Conservation (phyloP, 2,113 vertebrate species). For the Aldabrachelys gigantea region DNA sequence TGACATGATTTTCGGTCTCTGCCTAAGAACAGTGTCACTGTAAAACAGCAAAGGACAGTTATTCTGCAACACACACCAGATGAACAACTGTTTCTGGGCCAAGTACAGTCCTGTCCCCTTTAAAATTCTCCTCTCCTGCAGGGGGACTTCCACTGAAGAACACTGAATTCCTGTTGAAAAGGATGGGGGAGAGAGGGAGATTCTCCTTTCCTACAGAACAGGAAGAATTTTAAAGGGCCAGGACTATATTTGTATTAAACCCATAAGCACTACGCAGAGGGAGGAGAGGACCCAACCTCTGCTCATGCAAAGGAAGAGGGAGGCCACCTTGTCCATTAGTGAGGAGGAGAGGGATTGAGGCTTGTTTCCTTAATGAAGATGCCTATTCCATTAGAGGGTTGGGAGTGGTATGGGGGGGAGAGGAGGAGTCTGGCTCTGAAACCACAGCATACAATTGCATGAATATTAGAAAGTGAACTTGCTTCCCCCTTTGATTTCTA, state of each 20-base stretch:
- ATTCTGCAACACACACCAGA: background rate
- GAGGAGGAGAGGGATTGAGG: background rate
- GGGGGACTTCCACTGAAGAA: background rate
- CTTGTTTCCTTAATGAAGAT: constrained; percentile 23
- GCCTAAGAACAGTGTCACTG: background rate
- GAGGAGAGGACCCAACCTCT: background rate
- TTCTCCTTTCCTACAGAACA: background rate
- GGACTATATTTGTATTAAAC: background rate
- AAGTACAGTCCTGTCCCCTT: background rate
- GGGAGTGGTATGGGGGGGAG: background rate
- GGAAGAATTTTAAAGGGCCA: background rate
- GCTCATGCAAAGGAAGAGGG: background rate
- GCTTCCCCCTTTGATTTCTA: constrained; percentile 66
- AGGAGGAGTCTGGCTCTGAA: constrained; percentile 10
- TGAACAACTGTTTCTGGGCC: background rate
- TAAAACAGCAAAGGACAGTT: background rate
- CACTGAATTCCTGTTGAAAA: background rate
- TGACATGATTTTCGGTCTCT: background rate
- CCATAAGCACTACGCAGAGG: background rate
- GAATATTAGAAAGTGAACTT: constrained; percentile 55
- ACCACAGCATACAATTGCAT: background rate
- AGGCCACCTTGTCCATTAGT: background rate
- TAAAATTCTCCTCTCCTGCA: background rate
- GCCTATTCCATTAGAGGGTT: background rate
- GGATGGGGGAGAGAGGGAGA: background rate